A percentile compares a stretch with the other conserved stretches of the same genome.
Conservation (phyloP, 2,888 invertebrate species). For the Sinotaia quadrata region DNA sequence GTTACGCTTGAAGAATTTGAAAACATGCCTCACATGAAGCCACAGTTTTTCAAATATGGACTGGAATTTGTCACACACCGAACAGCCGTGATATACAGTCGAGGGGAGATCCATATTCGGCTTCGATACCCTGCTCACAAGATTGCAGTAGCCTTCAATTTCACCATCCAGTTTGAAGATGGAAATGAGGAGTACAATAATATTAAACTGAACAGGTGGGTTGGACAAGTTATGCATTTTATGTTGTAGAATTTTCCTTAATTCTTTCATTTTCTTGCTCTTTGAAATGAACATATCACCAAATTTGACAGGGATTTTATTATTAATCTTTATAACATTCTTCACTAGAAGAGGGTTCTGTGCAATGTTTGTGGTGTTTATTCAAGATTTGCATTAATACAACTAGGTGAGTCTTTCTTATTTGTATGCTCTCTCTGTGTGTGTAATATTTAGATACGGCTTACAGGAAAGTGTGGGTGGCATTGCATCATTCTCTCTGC, state of each 20-base stretch:
- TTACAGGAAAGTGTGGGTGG: conserved; percentile 71
- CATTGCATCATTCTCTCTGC: conserved; percentile 69
- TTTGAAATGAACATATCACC: background rate
- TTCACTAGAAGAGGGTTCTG: no score
- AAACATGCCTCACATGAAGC: conserved; percentile 72
- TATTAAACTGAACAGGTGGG: conserved; percentile 63
- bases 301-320: background rate
- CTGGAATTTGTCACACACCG: conserved; percentile 71
- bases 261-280: background rate
- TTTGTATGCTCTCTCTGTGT: background rate
- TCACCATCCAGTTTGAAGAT: conserved; percentile 69
- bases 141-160: conserved; percentile 70
- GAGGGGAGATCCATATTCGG: conserved; percentile 67
- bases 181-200: conserved; percentile 65
- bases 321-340: no score
- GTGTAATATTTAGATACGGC: conserved; percentile 50
- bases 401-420: background rate
- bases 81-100: conserved; percentile 69
- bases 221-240: no score
- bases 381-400: no score
- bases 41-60: conserved; percentile 72
- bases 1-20: conserved; percentile 70
- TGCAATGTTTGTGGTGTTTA: no score
- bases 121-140: conserved; percentile 67
- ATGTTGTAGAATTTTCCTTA: background rate